Percentiles rank a stretch among this genome's conserved stretches.
phyloP scores from a whole-genome alignment of 2,797 vertebrate genomes.

The Antrozous pallidus region DNA sequence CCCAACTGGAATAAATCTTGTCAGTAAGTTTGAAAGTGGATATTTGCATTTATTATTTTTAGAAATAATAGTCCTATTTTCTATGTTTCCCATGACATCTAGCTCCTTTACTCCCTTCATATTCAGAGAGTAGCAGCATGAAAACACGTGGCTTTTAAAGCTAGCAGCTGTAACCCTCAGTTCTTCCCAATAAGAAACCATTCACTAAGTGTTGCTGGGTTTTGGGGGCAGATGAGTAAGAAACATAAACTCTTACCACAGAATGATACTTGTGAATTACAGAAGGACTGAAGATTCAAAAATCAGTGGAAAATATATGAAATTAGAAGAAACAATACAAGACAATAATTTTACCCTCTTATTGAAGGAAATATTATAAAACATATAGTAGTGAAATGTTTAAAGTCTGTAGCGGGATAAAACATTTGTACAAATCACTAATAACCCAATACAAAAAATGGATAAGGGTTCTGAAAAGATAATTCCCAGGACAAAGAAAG shows the following conservation, averaged over 20 bases:
- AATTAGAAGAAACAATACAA: not conserved
- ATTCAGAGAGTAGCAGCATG: not conserved
- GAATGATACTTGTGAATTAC: not conserved
- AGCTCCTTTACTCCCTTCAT: not conserved
- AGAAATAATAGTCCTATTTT: not conserved
- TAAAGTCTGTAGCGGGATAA: not conserved
- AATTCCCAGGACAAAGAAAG: not conserved
- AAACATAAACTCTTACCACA: not conserved
- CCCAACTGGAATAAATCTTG: not conserved
- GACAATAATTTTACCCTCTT: not conserved
- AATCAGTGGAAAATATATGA: not conserved
- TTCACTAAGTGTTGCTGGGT: not conserved
- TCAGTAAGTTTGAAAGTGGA: not conserved
- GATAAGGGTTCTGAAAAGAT: not conserved
- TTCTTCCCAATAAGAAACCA: not conserved
- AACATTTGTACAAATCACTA: not conserved
- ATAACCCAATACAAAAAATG: not conserved
- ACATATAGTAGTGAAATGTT: not conserved
- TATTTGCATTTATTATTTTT: conserved; percentile 18
- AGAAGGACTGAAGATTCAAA: not conserved
- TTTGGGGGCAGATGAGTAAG: not conserved
- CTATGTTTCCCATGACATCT: not conserved
- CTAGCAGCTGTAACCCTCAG: too few species aligned
- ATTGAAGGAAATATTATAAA: not conserved
- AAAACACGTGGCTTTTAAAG: not conserved